A percentile compares a stretch with the other conserved stretches of the same genome.
phyloP scores from a whole-genome alignment of 2,797 vertebrate species.

The Gastrophryne carolinensis region DNA sequence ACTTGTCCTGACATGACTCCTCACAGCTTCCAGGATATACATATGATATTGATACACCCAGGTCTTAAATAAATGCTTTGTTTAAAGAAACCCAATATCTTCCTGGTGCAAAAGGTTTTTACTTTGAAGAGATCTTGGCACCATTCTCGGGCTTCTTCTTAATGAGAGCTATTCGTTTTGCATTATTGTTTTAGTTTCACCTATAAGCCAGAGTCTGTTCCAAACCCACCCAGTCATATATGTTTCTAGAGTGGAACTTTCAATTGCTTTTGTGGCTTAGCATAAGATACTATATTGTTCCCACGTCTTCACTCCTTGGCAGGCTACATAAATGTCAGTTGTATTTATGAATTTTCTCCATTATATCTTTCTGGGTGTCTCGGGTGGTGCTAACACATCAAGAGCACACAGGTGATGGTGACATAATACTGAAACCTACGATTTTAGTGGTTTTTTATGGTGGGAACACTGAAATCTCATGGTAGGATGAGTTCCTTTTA shows the following conservation, averaged over 20 bases:
- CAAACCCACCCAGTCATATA: background rate
- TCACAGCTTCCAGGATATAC: slow-evolving; percentile 40
- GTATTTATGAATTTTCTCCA: background rate
- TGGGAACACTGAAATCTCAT: background rate
- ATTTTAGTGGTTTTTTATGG: background rate
- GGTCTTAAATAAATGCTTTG: slow-evolving; percentile 12
- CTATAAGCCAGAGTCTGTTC: background rate
- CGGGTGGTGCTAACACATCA: background rate
- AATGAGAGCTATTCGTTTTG: slow-evolving; percentile 1
- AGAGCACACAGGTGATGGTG: background rate
- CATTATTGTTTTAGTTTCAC: slow-evolving; percentile 11
- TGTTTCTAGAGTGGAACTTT: background rate
- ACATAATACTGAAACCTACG: background rate
- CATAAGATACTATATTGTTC: background rate
- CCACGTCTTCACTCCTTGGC: background rate
- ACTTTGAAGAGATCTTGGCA: slow-evolving; percentile 28
- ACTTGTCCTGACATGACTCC: slow-evolving; percentile 38
- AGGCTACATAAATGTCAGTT: background rate
- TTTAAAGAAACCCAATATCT: slow-evolving; percentile 24
- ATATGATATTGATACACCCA: slow-evolving; percentile 44
- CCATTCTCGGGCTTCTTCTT: background rate
- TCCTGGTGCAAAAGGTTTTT: slow-evolving; percentile 13
- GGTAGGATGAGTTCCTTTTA: background rate
- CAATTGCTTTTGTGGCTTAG: background rate
- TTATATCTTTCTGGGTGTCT: background rate